These are phyloP conservation scores for Agrilus planipennis DNA, from an alignment of 1,140 invertebrate species.

Conservation along the genomic window DNA sequence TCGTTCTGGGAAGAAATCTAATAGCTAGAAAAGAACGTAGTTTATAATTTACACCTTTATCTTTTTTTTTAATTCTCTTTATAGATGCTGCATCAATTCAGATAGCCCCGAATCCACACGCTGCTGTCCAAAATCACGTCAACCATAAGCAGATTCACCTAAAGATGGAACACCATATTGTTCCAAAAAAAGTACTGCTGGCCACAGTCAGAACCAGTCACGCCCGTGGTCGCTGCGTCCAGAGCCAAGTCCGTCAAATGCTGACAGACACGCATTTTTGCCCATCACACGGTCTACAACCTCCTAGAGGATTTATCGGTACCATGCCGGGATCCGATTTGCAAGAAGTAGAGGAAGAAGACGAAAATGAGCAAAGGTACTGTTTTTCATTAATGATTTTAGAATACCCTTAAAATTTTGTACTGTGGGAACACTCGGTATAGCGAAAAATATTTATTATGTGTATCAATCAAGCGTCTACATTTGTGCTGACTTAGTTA, in stretches of 20 bases:
- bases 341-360: slow-evolving; percentile 30
- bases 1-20: too few relatives aligned
- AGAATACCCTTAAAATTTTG: too few relatives aligned
- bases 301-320: slow-evolving; percentile 11
- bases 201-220: slow-evolving; percentile 29
- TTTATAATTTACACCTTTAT: too few relatives aligned
- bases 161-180: slow-evolving; percentile 24
- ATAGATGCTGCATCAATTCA: slow-evolving; percentile 26
- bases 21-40: too few relatives aligned
- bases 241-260: slow-evolving; percentile 28
- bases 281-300: slow-evolving; percentile 20
- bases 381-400: too few relatives aligned
- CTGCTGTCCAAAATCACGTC: slow-evolving; percentile 25
- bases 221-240: slow-evolving; percentile 26
- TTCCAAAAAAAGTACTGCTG: slow-evolving; percentile 29
- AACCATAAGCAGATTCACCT: slow-evolving; percentile 18
- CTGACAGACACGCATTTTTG: slow-evolving; percentile 24
- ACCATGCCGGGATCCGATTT: slow-evolving; percentile 20
- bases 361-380: slow-evolving; percentile 33
- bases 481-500: too few relatives aligned
- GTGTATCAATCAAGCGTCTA: too few relatives aligned
- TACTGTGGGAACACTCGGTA: too few relatives aligned
- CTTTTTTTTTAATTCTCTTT: slow-evolving; percentile 4
- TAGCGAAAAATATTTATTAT: too few relatives aligned
- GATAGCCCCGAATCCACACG: slow-evolving; percentile 21